Evolutionary conservation across 1,140 invertebrate species (phyloP), one percentile per base, ranked within the genome.

Genomic region (Plutomurus gul): DNA sequence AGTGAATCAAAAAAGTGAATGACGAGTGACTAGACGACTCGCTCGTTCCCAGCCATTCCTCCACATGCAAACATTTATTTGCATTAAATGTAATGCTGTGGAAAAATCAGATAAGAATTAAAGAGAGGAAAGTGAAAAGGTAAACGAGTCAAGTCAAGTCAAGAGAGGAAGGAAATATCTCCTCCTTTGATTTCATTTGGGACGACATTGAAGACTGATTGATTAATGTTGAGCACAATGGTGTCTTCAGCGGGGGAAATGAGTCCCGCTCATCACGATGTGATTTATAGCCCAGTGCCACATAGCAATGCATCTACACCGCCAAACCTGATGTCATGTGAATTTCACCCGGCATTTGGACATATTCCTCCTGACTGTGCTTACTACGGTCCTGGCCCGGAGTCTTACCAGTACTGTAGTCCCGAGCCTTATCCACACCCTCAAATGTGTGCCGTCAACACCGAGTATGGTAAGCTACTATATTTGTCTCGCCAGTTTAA

Each of bases 141-240:
- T 73, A 46, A 4, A 7, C n/a, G 70, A 39, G 40, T 43, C 40
- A 40, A 40, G 11, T 46, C 11, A 73, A 73, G 18, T 43, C 70
- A 73, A 43, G 43, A 73, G 37, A 43, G 70, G 70, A 73, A 73
- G 37, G 18, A 73, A 22, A 73, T 39, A 25, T 73, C 70, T 22
- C 33, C 37, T 43, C 18, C 11, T 72, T 72, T 77, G 39, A 71
- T 77, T 65, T 71, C 37, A 46, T 46, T 30, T n/a, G 46, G 18
- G 43, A 37, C 39, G 76, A 71, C 65, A 65, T 65, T 71, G 27
- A 71, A 72, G 36, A 72, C 65, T 79, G n/a, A 51, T 30, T 65
- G 30, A 81, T 78, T 79, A 77, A 83, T 83, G 82, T 77, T 83
- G 79, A 81, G 75, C 72, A 74, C 82, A 74, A 83, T 83, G 82